A percentile compares a stretch with the other conserved stretches of the same genome.
Conservation (phyloP, 1,140 invertebrate genomes). For the Hycleus phaleratus region DNA sequence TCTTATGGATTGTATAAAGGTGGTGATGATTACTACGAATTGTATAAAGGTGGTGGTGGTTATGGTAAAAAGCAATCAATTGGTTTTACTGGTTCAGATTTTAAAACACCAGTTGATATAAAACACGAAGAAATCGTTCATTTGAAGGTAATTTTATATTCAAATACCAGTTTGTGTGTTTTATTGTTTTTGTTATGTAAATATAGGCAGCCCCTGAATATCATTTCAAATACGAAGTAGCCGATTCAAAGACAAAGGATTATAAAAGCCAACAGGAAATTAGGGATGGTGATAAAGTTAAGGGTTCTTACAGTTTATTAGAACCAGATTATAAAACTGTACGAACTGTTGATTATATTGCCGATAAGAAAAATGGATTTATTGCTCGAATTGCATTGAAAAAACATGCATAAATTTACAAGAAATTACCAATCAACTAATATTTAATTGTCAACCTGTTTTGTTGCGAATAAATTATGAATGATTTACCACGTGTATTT, state of each 20-base stretch:
- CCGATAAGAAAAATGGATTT: conserved; percentile 51
- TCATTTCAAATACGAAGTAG: conserved; percentile 30
- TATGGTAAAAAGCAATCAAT: background rate
- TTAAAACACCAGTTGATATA: conserved; percentile 23
- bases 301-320: conserved; percentile 41
- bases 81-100: conserved; percentile 22
- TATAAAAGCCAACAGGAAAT: conserved; percentile 30
- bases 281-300: conserved; percentile 37
- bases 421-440: conserved; percentile 9
- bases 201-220: conserved; percentile 29
- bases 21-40: background rate
- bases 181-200: background rate
- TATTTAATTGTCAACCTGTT: conserved; percentile 21
- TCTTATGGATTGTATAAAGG: conserved; percentile 5
- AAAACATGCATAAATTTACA: conserved; percentile 21
- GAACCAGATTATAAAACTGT: conserved; percentile 42
- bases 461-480: conserved; percentile 21
- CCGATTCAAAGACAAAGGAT: conserved; percentile 30
- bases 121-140: conserved; percentile 26
- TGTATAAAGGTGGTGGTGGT: conserved; percentile 1
- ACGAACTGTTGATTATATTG: conserved; percentile 41
- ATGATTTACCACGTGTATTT: too few relatives aligned
- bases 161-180: background rate
- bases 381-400: conserved; percentile 50
- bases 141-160: conserved; percentile 20